phyloP scores from a whole-genome alignment of 2,113 vertebrate genomes.

The Nanorana parkeri region DNA sequence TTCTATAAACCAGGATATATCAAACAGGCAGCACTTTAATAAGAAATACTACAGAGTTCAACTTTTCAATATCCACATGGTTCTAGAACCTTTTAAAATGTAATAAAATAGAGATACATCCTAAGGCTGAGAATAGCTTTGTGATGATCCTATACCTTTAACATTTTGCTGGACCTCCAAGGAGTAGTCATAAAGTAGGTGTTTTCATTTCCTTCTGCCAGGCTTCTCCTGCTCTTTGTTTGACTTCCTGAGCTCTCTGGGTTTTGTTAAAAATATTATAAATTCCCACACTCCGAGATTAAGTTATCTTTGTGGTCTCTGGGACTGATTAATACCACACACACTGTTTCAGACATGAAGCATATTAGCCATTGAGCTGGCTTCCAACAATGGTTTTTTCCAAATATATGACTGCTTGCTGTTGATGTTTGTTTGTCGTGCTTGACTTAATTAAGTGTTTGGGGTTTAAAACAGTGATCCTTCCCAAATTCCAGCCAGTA shows the following conservation, averaged over 20 bases:
- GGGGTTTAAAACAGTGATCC: conserved; percentile 7
- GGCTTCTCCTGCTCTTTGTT: conserved; percentile 57
- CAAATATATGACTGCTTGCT: conserved; percentile 12
- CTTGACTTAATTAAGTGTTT: conserved; percentile 27
- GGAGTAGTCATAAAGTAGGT: conserved; percentile 34
- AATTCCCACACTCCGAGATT: conserved; percentile 47
- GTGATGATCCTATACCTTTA: conserved; percentile 21
- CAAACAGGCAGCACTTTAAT: neutral
- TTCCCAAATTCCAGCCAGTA: conserved; percentile 25
- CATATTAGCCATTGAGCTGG: conserved; percentile 17
- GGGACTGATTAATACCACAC: conserved; percentile 46
- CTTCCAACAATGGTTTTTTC: conserved; percentile 28
- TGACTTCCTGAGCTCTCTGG: conserved; percentile 40
- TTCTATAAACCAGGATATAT: conserved; percentile 10
- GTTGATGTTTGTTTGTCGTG: conserved; percentile 10
- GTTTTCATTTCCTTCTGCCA: conserved; percentile 43
- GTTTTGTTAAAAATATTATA: conserved; percentile 58
- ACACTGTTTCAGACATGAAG: conserved; percentile 31
- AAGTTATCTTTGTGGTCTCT: conserved; percentile 57
- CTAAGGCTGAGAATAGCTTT: conserved; percentile 24
- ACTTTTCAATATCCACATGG: neutral
- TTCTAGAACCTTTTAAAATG: conserved; percentile 2
- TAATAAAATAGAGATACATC: too few species aligned
- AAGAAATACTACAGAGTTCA: neutral
- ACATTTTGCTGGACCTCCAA: conserved; percentile 2